These are phyloP conservation scores for Bucco capensis DNA, from an alignment of 2,113 vertebrate species.

Conservation along the genomic window DNA sequence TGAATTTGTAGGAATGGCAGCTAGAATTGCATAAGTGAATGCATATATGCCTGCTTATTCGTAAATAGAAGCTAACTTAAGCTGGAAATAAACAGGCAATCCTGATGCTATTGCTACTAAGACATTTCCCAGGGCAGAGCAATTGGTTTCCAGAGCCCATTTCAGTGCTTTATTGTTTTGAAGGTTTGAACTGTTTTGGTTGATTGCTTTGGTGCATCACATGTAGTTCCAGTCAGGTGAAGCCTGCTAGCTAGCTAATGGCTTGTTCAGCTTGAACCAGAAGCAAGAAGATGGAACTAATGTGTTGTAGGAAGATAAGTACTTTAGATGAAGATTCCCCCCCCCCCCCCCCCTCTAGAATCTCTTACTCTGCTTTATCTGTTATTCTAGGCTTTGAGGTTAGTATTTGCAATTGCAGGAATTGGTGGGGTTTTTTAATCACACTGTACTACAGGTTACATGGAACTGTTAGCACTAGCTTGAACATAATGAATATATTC, in stretches of 20 bases:
- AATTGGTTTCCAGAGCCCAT: neutral
- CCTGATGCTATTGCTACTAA: neutral
- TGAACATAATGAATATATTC: neutral
- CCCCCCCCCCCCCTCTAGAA: neutral
- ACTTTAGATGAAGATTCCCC: neutral
- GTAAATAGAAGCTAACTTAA: neutral
- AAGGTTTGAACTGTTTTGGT: neutral
- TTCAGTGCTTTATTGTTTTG: neutral
- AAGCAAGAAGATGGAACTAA: neutral
- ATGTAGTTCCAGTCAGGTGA: neutral
- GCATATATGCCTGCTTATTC: neutral
- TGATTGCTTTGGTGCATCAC: neutral
- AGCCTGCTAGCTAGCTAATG: neutral
- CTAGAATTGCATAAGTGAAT: neutral
- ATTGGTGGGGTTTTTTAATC: neutral
- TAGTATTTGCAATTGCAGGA: neutral
- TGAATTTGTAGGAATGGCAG: neutral
- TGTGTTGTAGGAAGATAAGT: neutral
- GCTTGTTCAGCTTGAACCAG: neutral
- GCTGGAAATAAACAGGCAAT: conserved; percentile 25
- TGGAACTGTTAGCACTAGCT: neutral
- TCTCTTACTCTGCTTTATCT: neutral
- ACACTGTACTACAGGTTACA: neutral
- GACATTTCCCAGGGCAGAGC: conserved; percentile 8
- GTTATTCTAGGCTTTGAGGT: neutral